Percentiles rank a stretch among this genome's conserved stretches.
Conservation (phyloP, 2,888 invertebrate species). For the Chironomus riparius region DNA sequence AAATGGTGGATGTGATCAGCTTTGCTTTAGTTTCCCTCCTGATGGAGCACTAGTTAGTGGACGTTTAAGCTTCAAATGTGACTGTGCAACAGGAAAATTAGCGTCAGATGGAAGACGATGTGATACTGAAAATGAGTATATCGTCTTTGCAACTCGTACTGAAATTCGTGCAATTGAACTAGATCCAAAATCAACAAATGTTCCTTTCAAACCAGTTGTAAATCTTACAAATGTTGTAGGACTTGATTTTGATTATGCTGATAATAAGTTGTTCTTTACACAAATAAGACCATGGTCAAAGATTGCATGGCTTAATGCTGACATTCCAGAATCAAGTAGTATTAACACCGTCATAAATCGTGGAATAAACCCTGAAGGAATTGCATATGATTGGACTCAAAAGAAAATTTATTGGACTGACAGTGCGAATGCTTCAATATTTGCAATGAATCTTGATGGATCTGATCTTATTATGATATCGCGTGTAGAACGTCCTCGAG, state of each 20-base stretch:
- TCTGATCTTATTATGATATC: conserved; percentile 84
- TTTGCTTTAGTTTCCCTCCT: conserved; percentile 87
- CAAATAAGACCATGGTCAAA: conserved; percentile 87
- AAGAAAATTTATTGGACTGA: conserved; percentile 98
- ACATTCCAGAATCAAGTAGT: conserved; percentile 53
- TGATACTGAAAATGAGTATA: conserved; percentile 73
- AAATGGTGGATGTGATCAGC: conserved; percentile 83
- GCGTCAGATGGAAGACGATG: conserved; percentile 60
- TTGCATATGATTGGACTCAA: conserved; percentile 96
- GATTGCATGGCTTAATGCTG: conserved; percentile 71
- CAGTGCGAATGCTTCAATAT: conserved; percentile 86
- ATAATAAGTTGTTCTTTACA: conserved; percentile 81
- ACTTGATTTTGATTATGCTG: conserved; percentile 87
- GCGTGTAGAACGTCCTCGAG: conserved; percentile 83
- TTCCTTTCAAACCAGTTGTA: conserved; percentile 76
- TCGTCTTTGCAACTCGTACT: conserved; percentile 89
- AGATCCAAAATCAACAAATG: conserved; percentile 68
- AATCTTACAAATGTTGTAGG: conserved; percentile 91
- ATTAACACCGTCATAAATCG: conserved; percentile 62
- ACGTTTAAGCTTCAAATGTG: conserved; percentile 60
- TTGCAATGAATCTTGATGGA: conserved; percentile 88
- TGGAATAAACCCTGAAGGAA: conserved; percentile 85
- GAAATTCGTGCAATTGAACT: conserved; percentile 87
- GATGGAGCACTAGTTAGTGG: conserved; percentile 45
- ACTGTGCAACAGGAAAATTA: conserved; percentile 84